Conservation (phyloP, 2,888 invertebrate species). For the Nezara viridula region DNA sequence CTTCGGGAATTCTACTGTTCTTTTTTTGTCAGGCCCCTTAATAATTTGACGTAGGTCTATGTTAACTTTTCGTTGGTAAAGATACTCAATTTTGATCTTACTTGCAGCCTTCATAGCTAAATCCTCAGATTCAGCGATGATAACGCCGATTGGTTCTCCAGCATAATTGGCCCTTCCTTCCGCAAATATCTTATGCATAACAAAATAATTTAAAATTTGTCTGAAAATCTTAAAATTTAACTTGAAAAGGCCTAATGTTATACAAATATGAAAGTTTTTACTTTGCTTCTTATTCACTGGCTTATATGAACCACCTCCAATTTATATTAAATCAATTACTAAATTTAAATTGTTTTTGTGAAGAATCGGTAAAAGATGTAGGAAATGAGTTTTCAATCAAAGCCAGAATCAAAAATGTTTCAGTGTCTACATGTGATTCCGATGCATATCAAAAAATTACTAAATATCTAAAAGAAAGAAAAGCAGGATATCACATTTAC, state of each 20-base stretch:
- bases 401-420: too few species aligned
- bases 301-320: too few species aligned
- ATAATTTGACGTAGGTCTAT: slow-evolving; percentile 63
- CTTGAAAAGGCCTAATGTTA: neutral
- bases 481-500: too few species aligned
- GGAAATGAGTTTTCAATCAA: too few species aligned
- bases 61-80: slow-evolving; percentile 68
- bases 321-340: too few species aligned
- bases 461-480: too few species aligned
- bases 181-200: slow-evolving; percentile 59
- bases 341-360: too few species aligned
- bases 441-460: too few species aligned
- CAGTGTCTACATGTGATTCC: too few species aligned
- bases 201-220: neutral
- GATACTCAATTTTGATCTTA: slow-evolving; percentile 74
- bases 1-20: slow-evolving; percentile 62
- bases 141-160: slow-evolving; percentile 82
- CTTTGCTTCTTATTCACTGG: too few species aligned
- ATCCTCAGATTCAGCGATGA: slow-evolving; percentile 77
- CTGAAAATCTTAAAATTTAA: neutral
- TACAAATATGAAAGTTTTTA: too few species aligned
- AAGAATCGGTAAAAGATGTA: too few species aligned
- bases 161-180: slow-evolving; percentile 73
- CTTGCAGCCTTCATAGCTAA: slow-evolving; percentile 75
- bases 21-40: slow-evolving; percentile 61